Conservation (phyloP, 2,797 vertebrate species). For the Scolopax bukidnonensis region DNA sequence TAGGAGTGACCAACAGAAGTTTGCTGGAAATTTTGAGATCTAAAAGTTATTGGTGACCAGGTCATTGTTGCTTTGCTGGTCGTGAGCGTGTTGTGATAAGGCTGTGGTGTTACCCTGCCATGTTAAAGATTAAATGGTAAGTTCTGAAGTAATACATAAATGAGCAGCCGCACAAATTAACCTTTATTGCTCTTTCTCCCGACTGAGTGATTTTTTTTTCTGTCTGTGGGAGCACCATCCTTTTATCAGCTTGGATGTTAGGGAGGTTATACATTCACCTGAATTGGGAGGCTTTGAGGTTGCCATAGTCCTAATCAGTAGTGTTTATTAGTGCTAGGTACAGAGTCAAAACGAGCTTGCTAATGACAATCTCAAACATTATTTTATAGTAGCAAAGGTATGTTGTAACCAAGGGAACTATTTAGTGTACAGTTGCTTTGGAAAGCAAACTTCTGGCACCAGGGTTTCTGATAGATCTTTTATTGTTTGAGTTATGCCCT, state of each 20-base stretch:
- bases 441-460: neutral
- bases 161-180: neutral
- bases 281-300: neutral
- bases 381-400: neutral
- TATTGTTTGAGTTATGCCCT: neutral
- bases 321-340: neutral
- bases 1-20: neutral
- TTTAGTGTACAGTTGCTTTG: neutral
- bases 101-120: neutral
- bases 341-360: neutral
- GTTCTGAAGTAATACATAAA: neutral
- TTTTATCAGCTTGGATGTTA: neutral
- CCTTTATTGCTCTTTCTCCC: neutral
- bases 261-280: neutral
- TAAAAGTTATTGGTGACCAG: neutral
- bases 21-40: neutral
- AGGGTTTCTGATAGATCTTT: neutral
- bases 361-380: neutral
- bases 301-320: neutral
- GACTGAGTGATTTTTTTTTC: neutral
- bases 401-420: constrained; percentile 14
- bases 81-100: neutral
- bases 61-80: neutral
- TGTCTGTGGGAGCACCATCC: neutral
- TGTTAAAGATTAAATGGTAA: neutral